Base-by-base conservation (phyloP, 1,140 invertebrate species). In the Solenopsis fugax region DNA sequence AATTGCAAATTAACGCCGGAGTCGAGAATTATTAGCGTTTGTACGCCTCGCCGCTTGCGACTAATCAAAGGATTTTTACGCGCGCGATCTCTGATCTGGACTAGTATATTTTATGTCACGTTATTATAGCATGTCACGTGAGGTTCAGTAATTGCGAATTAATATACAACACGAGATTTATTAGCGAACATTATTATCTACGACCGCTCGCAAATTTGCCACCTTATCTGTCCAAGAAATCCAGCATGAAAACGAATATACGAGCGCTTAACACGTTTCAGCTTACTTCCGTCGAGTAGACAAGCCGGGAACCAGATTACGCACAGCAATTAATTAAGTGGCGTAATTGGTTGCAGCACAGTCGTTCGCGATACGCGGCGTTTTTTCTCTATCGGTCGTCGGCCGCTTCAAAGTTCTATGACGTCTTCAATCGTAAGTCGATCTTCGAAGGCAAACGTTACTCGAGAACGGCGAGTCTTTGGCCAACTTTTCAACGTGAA, bases 301-400 rank as follows among this genome's bases (percentile, higher is more conserved):
- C 24, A 62, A 75, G 69, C 45, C n/a, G 54, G 56, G 54, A 82
- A 82, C 80, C 54, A 75, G 80, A 84, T 73, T 84, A 84, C 52
- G 54, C 24, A n/a, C 34, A n/a, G 45, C 41, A 73, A 84, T 84
- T 84, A 84, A 84, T 73, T 84, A 84, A 84, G 67, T 82, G 54
- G 80, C 65, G 45, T 84, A 84, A 84, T 84, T 84, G 69, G 54
- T 73, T 58, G 54, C 67, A 73, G 80, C 41, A 73, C 18, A 41
- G 24, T 21, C 29, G 41, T 6, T 24, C 56, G 24, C 21, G 56
- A 77, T 60, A 65, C 24, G 37, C 41, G 21, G 41, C 41, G 13
- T 18, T 50, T 65, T 67, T 45, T 24, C 34, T 29, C 4, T 18
- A 21, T 62, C 37, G 21, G 9, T 56, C 41, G 24, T 64, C 29